A percentile compares a stretch with the other conserved stretches of the same genome.
These are phyloP conservation scores for Drosophila jambulina DNA, from an alignment of 1,140 invertebrate genomes.

Conservation along the genomic window DNA sequence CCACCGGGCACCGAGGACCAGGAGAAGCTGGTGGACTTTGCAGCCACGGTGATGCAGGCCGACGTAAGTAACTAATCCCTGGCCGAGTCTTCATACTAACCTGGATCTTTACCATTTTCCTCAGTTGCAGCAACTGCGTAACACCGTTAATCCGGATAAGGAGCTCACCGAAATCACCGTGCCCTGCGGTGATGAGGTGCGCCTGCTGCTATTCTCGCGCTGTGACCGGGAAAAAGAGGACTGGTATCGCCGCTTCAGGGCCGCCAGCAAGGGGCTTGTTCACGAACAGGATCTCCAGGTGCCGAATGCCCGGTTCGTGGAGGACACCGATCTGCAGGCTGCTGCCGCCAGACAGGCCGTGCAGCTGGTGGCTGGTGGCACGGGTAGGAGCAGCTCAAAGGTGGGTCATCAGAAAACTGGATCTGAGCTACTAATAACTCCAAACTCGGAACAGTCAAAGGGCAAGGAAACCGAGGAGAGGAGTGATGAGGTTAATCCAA, in stretches of 20 bases:
- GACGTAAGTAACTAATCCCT: slow-evolving; percentile 54
- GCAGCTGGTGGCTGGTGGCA: slow-evolving; percentile 27
- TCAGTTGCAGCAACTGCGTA: slow-evolving; percentile 71
- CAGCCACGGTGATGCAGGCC: slow-evolving; percentile 59
- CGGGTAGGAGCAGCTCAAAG: slow-evolving; percentile 14
- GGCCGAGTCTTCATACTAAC: not conserved
- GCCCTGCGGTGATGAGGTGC: slow-evolving; percentile 80
- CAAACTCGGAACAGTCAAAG: not conserved
- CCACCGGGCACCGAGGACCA: slow-evolving; percentile 40
- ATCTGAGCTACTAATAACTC: not conserved
- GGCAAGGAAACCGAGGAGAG: slow-evolving; percentile 28
- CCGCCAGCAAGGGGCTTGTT: slow-evolving; percentile 71
- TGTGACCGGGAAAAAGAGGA: slow-evolving; percentile 95
- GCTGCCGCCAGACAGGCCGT: slow-evolving; percentile 67
- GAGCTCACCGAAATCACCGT: slow-evolving; percentile 63
- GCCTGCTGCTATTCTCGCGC: slow-evolving; percentile 91
- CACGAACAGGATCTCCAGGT: slow-evolving; percentile 78
- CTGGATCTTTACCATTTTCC: not conserved
- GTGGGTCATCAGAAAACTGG: not conserved
- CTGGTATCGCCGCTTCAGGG: slow-evolving; percentile 87
- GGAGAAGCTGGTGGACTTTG: slow-evolving; percentile 69
- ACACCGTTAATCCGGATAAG: slow-evolving; percentile 67
- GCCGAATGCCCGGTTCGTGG: slow-evolving; percentile 64
- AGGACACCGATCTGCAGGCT: slow-evolving; percentile 72
- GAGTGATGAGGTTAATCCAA: not conserved